phyloP scores from a whole-genome alignment of 2,888 invertebrate genomes.

The Eucera pruinosa region DNA sequence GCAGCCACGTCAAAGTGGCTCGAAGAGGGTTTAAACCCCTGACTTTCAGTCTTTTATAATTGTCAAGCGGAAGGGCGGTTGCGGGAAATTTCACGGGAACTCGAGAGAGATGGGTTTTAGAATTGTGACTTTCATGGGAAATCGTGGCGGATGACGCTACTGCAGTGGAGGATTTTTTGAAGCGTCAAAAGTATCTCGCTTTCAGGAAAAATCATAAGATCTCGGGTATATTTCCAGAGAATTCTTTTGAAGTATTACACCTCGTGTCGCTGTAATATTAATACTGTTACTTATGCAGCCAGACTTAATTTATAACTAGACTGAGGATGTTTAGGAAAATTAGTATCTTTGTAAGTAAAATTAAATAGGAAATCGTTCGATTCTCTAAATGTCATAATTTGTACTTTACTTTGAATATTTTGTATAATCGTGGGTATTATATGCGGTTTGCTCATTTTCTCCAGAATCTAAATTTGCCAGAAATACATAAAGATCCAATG shows the following conservation, averaged over 20 bases:
- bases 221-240: neutral
- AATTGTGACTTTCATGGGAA: neutral
- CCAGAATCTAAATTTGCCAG: too few species aligned
- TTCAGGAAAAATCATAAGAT: neutral
- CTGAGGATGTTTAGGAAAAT: too few species aligned
- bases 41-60: conserved; percentile 29
- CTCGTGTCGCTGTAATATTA: neutral
- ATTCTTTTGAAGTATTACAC: neutral
- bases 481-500: too few species aligned
- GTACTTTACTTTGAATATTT: too few species aligned
- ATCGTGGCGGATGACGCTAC: neutral
- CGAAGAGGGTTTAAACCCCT: conserved; percentile 30
- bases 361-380: too few species aligned
- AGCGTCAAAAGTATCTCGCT: neutral
- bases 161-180: neutral
- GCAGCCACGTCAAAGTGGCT: conserved; percentile 19
- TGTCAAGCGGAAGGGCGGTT: neutral
- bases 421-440: too few species aligned
- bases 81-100: conserved; percentile 4
- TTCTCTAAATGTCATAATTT: too few species aligned
- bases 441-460: too few species aligned
- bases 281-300: neutral
- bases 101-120: neutral
- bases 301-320: too few species aligned
- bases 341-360: too few species aligned